Evolutionary conservation across 2,888 invertebrate genomes (phyloP), one percentile per base, ranked within the genome.

Genomic region (Chloromyia formosa): DNA sequence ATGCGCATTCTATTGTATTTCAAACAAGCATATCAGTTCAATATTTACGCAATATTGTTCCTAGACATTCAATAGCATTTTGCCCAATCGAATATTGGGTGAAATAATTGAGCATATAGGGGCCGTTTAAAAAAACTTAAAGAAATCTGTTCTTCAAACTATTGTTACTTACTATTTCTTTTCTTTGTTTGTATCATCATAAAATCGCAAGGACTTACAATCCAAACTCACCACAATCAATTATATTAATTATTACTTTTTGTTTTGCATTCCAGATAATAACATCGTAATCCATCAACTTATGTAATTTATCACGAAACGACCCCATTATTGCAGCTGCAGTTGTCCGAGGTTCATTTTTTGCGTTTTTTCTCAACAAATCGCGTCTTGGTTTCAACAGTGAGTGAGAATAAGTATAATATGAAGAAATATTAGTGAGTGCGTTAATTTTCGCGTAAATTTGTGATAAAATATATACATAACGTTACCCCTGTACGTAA

Each of bases 241-340:
- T 60, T 60, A 23, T 23, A 60, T 10, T 60, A 60, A 60, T 60
- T 60, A 60, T 60, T 1, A 60, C 22, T 9, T 12, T 60, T 20
- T 60, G 4, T 60, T 60, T 60, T 22, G 7, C 20, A 22, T 60
- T 60, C 14, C 60, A 60, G 60, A 60, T 23, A 20, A 20, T 23
- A 23, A 60, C 60, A 56, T 56, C n/a, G 7, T 22, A 60, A 60
- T 60, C n/a, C 23, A 60, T 60, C 60, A 23, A 60, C 16, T 18
- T 16, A 18, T 22, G 60, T 60, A 23, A 60, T 60, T 60, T 60
- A 9, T 60, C 23, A 18, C 53, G 10, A 56, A 56, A 22, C 56
- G 18, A 18, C 27, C 27, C 2, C 7, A n/a, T 42, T 12, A 49
- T 49, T 49, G 12, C 49, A 2, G 12, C 49, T n/a, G 14, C 49